Evolutionary conservation across 2,113 vertebrate genomes (phyloP), one percentile per base, ranked within the genome.

Genomic region (Eira barbara): DNA sequence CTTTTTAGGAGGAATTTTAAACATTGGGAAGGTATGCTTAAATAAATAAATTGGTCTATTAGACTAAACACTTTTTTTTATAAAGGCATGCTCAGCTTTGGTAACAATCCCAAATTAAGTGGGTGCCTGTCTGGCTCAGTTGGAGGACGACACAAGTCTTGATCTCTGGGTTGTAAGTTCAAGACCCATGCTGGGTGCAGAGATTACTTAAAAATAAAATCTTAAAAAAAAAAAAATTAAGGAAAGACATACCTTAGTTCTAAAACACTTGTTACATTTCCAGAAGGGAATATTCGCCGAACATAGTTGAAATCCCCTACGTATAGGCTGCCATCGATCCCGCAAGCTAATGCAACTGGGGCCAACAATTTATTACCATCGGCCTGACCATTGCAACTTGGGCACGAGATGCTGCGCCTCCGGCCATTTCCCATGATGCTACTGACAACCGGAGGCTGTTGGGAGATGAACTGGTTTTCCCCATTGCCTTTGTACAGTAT

Each of bases 261-360:
- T 98, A 99, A 99, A 97, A 99, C 99, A 80, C 99, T 99, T 15
- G 99, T 99, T 89, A 99, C 99, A 1, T 99, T 99, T 98, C 99
- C 99, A 36, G 99, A 99, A 18, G 99, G 99, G 98, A 99, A 99
- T 93, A 99, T 99, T 52, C 99, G 99, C 17, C 99, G 99, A n/a
- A 99, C 99, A 76, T 99, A 99, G 99, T 99, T 99, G 99, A 99
- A 99, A 98, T 99, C 99, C 4, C 99, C 99, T 13, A 99, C 99
- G 1, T 99, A 99, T 1, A 99, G 99, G 29, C 99, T 99, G 95
- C 99, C 99, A 6, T 99, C 99, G 21, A 99, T 99, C 80, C 99
- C 99, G 97, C 99, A 99, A 0, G 99, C 99, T 93, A 99, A 97
- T 0, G 99, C 99, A 45, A 99, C 99, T 0, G 99, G 99, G 34